These are phyloP conservation scores for Channa striata DNA, from an alignment of 2,797 vertebrate genomes.

Conservation along the genomic window DNA sequence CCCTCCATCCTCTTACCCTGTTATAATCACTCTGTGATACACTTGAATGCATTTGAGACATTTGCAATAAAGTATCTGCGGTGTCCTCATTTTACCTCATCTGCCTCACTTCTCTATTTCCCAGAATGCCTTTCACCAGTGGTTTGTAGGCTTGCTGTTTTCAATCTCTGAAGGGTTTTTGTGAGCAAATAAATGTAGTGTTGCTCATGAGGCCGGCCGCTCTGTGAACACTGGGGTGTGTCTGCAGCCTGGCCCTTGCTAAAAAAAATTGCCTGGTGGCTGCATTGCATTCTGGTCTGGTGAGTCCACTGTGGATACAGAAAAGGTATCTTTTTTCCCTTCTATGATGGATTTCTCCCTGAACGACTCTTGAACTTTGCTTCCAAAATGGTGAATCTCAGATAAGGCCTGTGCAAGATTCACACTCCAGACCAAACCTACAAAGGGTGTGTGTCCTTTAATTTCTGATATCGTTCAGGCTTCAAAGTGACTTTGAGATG, in stretches of 20 bases:
- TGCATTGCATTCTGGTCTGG: no score
- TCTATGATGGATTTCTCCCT: slow-evolving; percentile 12
- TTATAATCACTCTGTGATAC: slow-evolving; percentile 20
- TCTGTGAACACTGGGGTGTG: slow-evolving; percentile 27
- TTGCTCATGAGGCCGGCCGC: neutral
- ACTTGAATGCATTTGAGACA: slow-evolving; percentile 7
- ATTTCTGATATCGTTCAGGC: slow-evolving; percentile 9
- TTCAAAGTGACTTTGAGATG: slow-evolving; percentile 50
- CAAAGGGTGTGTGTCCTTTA: slow-evolving; percentile 1
- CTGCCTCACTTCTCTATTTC: slow-evolving; percentile 27
- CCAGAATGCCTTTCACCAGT: slow-evolving; percentile 29
- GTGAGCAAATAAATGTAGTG: slow-evolving; percentile 37
- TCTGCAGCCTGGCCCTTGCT: slow-evolving; percentile 24
- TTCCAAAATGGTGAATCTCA: slow-evolving; percentile 4
- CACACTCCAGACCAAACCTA: neutral
- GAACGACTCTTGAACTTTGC: neutral
- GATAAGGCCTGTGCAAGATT: neutral
- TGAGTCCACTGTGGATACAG: neutral
- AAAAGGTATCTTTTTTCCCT: slow-evolving; percentile 9
- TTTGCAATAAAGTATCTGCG: slow-evolving; percentile 16
- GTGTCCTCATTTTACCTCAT: neutral
- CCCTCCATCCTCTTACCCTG: neutral
- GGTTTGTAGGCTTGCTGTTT: slow-evolving; percentile 10
- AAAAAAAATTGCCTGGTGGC: slow-evolving; percentile 35
- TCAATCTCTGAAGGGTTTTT: slow-evolving; percentile 17